phyloP scores from a whole-genome alignment of 2,113 vertebrate genomes.

The Ifrita kowaldi region DNA sequence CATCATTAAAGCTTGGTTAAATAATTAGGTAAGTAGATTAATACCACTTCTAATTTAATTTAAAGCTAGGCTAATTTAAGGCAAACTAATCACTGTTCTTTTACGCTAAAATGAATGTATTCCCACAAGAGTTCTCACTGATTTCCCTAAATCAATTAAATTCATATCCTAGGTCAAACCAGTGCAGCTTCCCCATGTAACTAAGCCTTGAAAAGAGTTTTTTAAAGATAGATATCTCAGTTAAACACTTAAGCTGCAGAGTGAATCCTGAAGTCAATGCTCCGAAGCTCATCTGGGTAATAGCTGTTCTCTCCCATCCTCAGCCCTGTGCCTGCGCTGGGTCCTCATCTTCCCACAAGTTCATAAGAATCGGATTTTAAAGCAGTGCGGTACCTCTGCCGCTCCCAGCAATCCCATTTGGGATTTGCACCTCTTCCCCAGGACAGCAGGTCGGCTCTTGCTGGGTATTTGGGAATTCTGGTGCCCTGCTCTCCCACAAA shows the following conservation, averaged over 20 bases:
- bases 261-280: not conserved
- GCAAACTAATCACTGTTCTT: not conserved
- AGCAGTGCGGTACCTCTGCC: not conserved
- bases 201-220: not conserved
- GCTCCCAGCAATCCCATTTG: not conserved
- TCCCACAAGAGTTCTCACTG: not conserved
- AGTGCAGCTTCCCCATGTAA: not conserved
- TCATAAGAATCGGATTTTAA: not conserved
- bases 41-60: not conserved
- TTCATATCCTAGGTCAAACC: not conserved
- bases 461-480: not conserved
- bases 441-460: not conserved
- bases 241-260: not conserved
- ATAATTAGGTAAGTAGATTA: constrained; percentile 27
- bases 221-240: not conserved
- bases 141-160: constrained; percentile 5
- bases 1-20: not conserved
- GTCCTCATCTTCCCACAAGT: not conserved
- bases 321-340: not conserved
- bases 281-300: not conserved
- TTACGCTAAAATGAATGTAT: not conserved
- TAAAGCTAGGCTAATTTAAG: constrained; percentile 24
- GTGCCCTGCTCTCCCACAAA: not conserved
- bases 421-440: not conserved
- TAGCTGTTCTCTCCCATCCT: not conserved